Base-by-base conservation (phyloP, 2,113 vertebrate species). In the Entosphenus tridentatus region DNA sequence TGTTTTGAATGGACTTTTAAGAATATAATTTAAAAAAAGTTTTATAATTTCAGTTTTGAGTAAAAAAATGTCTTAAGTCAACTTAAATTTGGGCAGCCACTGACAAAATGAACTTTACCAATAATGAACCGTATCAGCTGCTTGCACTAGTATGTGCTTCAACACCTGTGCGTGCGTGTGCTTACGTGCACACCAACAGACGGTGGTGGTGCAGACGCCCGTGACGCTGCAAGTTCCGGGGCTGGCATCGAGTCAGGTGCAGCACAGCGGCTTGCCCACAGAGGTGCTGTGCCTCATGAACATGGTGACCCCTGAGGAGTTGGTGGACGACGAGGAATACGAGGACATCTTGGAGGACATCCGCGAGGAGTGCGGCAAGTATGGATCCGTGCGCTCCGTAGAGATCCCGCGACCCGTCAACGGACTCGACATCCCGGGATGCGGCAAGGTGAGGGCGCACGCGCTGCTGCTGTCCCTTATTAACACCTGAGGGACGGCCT, bases 281-380 rank as follows among this genome's bases (percentile, higher is more conserved):
- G 77, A 82, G 74, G 81, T 83, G 72, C 75, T 83, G 68, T 83
- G 81, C 71, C 78, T 83, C 57, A 78, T 83, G 71, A 82, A 83
- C 75, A 83, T 82, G 82, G 80, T 83, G 71, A 79, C 82, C 79
- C 78, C 81, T 0, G 81, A 83, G 70, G 81, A 83, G 74, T 79
- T 83, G 76, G 75, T 82, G 73, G 81, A 82, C 2, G 80, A 83
- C 9, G 80, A 83, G 11, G 82, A 83, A 75, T 83, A 82, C 11
- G 81, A 83, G 77, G 81, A 83, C 77, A 83, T 83, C 75, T 77
- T 83, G 72, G 81, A 83, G 12, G 81, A 83, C 73, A 79, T 83
- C 74, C 74, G 79, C 2, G 80, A 83, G 67, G 82, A 83, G 75
- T 83, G 81, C 76, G 79, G 82, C 77, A 83, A 83, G 74, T 82